Conservation (phyloP, 1,140 invertebrate genomes). For the Tyrophagus putrescentiae region DNA sequence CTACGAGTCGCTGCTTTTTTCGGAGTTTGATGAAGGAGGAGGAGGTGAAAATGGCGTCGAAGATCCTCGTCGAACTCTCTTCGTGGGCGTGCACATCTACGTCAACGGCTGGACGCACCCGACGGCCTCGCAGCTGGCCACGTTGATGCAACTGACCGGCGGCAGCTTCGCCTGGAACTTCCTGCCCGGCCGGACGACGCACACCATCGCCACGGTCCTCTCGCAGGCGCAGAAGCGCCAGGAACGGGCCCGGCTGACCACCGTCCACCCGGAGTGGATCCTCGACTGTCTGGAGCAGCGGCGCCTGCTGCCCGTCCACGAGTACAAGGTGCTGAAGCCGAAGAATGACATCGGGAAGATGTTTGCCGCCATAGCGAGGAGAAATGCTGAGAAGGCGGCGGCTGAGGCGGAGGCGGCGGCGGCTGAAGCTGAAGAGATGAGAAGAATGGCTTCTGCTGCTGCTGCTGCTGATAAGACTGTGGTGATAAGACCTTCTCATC, state of each 20-base stretch:
- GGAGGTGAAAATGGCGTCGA: too few relatives aligned
- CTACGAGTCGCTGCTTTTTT: too few relatives aligned
- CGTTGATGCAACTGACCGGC: conserved; percentile 3
- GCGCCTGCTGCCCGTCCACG: not conserved
- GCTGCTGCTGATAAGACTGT: not conserved
- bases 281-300: not conserved
- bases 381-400: not conserved
- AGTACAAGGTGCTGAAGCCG: conserved; percentile 2
- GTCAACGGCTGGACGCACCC: conserved; percentile 11
- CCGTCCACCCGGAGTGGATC: conserved; percentile 10
- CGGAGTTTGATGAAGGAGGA: too few relatives aligned
- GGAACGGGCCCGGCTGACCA: not conserved
- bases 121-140: not conserved
- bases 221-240: conserved; percentile 2
- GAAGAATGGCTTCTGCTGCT: not conserved
- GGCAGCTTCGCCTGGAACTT: not conserved
- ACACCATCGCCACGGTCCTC: not conserved
- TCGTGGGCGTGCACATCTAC: not conserved
- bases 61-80: not conserved
- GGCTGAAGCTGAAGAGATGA: not conserved
- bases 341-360: conserved; percentile 4
- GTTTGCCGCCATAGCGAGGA: not conserved
- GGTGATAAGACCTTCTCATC: not conserved
- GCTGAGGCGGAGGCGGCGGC: not conserved
- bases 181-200: not conserved